A percentile compares a stretch with the other conserved stretches of the same genome.
phyloP scores from a whole-genome alignment of 2,888 invertebrate genomes.

The Protonemura montana region DNA sequence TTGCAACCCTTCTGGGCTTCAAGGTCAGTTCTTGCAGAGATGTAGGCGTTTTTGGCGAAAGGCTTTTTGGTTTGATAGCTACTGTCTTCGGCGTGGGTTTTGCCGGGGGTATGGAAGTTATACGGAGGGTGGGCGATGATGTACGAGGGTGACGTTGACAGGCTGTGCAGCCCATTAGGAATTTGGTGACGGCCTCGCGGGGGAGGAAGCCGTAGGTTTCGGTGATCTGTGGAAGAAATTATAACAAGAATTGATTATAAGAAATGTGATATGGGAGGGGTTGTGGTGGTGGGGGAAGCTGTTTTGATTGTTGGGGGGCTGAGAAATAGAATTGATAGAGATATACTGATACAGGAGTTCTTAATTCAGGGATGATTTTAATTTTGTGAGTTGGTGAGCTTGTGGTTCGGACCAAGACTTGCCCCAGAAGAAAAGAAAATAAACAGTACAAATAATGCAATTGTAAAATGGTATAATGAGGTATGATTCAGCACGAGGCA shows the following conservation, averaged over 20 bases:
- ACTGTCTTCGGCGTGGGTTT: constrained; percentile 53
- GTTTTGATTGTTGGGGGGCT: constrained; percentile 42
- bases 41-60: not conserved
- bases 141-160: constrained; percentile 84
- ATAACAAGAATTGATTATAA: constrained; percentile 25
- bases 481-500: no score
- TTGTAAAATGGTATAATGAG: no score
- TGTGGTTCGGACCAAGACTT: no score
- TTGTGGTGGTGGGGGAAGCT: constrained; percentile 48
- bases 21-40: not conserved
- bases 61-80: not conserved
- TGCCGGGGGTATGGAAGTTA: constrained; percentile 59
- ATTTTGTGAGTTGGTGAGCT: no score
- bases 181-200: constrained; percentile 94
- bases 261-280: constrained; percentile 43
- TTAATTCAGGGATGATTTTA: no score
- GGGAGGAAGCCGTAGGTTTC: constrained; percentile 96
- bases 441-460: no score
- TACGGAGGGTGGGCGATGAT: constrained; percentile 60
- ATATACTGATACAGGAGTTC: no score
- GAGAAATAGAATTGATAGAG: no score
- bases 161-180: constrained; percentile 92
- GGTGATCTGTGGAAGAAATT: constrained; percentile 77
- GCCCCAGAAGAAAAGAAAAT: no score
- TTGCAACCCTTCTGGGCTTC: not conserved